Base-by-base conservation (phyloP, 1,140 invertebrate species). In the Zaprionus gabonicus region DNA sequence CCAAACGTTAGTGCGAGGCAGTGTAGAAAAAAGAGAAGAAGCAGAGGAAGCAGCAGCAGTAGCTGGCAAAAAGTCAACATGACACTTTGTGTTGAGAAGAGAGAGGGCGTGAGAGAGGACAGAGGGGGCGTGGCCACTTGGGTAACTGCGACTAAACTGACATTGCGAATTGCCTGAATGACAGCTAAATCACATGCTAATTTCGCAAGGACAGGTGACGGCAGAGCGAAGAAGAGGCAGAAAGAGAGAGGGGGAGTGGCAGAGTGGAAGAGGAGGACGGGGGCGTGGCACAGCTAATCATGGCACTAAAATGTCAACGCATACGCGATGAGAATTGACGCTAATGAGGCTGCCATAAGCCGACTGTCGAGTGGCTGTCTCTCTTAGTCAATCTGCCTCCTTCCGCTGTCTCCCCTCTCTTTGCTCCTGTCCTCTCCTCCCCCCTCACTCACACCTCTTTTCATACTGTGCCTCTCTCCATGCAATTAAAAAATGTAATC, bases 401-500 rank as follows among this genome's bases (percentile, higher is more conserved):
- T 1, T 38, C 2, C 1, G 7, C 2, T 23, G 23, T 23, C 23
- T 23, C 2, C 15, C 20, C 23, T 28, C 3, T 15, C 31, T 46
- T 3, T 20, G 25, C 28, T 27, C n/a, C 20, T 12, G 38, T 31
- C 27, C 34, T 10, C 3, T 9, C n/a, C n/a, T 9, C 10, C n/a
- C 23, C 51, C 46, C 3, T 15, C 65, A 49, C 23, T 13, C 58
- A 38, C 62, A 31, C 53, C 44, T 38, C 46, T 2, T 13, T 60
- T 57, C 12, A 12, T 53, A 25, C 62, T 46, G 2, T 17, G n/a
- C 17, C 63, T 31, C 49, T 49, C 44, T 60, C 13, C 6, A 1
- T 28, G 51, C 78, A 81, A 87, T 87, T 87, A 87, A 82, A 88
- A 87, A 65, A 66, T 72, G 71, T 81, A 82, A 88, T 83, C 81